Evolutionary conservation across 2,113 vertebrate species (phyloP), one percentile per base, ranked within the genome.

Genomic region (Centrocercus urophasianus): DNA sequence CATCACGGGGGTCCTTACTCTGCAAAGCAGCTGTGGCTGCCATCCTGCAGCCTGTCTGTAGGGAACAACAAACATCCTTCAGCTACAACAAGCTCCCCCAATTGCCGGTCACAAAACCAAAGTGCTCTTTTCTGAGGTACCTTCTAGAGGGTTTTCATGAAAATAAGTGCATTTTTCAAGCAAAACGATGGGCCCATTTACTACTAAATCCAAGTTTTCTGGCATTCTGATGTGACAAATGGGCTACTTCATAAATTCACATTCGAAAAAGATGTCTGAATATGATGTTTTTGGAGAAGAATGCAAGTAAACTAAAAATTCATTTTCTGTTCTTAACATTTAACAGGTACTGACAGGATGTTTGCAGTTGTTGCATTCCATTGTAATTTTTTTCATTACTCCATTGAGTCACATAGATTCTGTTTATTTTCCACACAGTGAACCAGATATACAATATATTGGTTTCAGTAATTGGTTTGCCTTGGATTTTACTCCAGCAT

Each of bases 1-100:
- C 21, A 40, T 61, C 34, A 50, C 27, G 6, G 36, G 48, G 10
- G 9, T 87, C 2, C 42, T 50, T 27, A 4, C 18, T 24, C 8
- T 52, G 61, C 38, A 30, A 71, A 8, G n/a, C 8, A 12, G 27
- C 70, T 87, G 47, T 82, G 43, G 32, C 11, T 79, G 54, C 42
- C 3, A 1, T 54, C 54, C 40, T 20, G 57, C 52, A 59, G 13
- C 45, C 34, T 66, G 64, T 20, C 34, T 0, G 0, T 45, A 0
- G 0, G 16, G 63, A 56, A 13, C 59, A 65, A 30, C 11, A 34
- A 12, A 20, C 47, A 65, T 73, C 65, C 22, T 78, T 43, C 52
- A 52, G 22, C 2, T 59, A 36, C 18, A 6, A 15, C n/a, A 48
- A 56, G 28, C 19, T 45, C 66, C 28, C 71, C 32, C 88, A 85